Evolutionary conservation across 2,888 invertebrate genomes (phyloP), one percentile per base, ranked within the genome.

Genomic region (Camponotus fellah): DNA sequence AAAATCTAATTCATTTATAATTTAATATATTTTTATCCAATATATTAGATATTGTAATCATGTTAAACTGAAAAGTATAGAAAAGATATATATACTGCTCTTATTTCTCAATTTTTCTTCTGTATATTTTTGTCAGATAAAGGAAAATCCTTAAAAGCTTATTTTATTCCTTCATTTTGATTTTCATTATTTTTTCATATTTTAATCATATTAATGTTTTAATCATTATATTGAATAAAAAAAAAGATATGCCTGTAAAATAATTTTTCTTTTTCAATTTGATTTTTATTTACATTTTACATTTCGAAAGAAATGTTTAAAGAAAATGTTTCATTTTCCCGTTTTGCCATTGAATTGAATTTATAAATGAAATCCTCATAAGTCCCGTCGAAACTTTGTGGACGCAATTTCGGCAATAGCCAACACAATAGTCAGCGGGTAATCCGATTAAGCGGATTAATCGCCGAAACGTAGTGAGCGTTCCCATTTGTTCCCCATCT

Each of bases 361-460:
- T 77, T 40, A 68, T 40, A n/a, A 60, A 72, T 34, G 46, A 76
- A 74, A 84, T 79, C 53, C 77, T 62, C 53, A 81, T 81, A 83
- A 87, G 64, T 87, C 82, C 79, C 74, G 68, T 82, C 71, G 68
- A 60, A 53, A 65, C 60, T 86, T 66, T 71, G 64, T 83, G 69
- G 82, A 66, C 62, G 56, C 75, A 69, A 87, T 80, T 83, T 79
- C 66, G 77, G 64, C 82, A 49, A 62, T 49, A 49, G 12, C 65
- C 34, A 56, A 49, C 69, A 65, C 56, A 82, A 80, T 85, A 69
- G 82, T 76, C 64, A 68, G 66, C 49, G 66, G 72, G 43, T 69
- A 79, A 88, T 89, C 87, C 77, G 77, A 83, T 87, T 81, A 84
- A 87, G 64, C 34, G 62, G 17, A 71, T 79, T 80, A 74, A 80